Conservation (phyloP, 2,888 invertebrate species). For the Nowickia ferox region DNA sequence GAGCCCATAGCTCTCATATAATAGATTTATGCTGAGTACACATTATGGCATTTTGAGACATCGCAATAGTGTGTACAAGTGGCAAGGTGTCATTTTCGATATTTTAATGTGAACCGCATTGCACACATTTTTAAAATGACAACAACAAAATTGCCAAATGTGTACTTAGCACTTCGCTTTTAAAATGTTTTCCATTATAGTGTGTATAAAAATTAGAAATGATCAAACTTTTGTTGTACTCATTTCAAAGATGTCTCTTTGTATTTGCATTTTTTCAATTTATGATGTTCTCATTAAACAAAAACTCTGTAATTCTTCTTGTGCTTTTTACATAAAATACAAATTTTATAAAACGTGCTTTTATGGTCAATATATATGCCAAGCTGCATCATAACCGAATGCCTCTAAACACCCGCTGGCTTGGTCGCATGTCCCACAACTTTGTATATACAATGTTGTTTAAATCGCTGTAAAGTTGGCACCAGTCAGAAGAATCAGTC, state of each 20-base stretch:
- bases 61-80: too few species aligned
- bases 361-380: conserved; percentile 44
- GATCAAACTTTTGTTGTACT: too few species aligned
- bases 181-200: too few species aligned
- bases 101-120: too few species aligned
- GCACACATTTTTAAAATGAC: too few species aligned
- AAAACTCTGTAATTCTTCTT: background rate
- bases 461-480: conserved; percentile 6
- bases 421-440: conserved; percentile 48
- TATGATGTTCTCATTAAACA: background rate
- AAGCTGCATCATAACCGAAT: conserved; percentile 6
- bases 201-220: too few species aligned
- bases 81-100: too few species aligned
- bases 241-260: background rate
- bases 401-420: conserved; percentile 54
- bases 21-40: too few species aligned
- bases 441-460: conserved; percentile 64
- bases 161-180: too few species aligned
- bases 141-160: too few species aligned
- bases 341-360: conserved; percentile 60
- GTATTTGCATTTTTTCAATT: background rate
- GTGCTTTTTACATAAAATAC: background rate
- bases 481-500: conserved; percentile 32
- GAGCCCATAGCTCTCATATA: too few species aligned
- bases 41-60: too few species aligned